Evolutionary conservation across 2,888 invertebrate genomes (phyloP).

Genomic region (Epirrita christyi): DNA sequence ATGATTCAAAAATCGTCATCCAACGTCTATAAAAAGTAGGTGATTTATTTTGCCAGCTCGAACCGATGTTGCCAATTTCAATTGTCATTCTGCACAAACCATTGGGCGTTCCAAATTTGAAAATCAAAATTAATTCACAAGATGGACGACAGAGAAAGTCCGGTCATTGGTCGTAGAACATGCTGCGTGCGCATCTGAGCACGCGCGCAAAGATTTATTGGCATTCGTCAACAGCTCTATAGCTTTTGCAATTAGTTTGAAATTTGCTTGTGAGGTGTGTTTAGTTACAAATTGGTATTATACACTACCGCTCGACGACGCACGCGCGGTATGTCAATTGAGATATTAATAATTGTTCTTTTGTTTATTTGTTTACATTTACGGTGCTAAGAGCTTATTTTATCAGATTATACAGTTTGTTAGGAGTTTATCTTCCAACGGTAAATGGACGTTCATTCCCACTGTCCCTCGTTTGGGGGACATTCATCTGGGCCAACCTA

Average conservation of each 20-base stretch:
- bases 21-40: neutral
- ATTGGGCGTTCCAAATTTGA: constrained; percentile 68
- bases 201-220: constrained; percentile 55
- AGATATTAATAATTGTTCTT: constrained; percentile 76
- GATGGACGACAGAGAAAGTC: constrained; percentile 80
- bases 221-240: constrained; percentile 24
- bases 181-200: constrained; percentile 72
- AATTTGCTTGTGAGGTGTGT: constrained; percentile 21
- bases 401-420: constrained; percentile 9
- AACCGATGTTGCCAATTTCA: constrained; percentile 23
- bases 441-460: neutral
- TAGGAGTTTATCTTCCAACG: neutral
- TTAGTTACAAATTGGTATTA: constrained; percentile 50
- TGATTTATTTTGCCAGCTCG: constrained; percentile 14
- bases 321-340: constrained; percentile 65
- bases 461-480: neutral
- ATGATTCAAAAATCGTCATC: neutral
- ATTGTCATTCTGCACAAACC: constrained; percentile 46
- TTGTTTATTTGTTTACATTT: constrained; percentile 68
- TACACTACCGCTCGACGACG: constrained; percentile 70
- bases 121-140: constrained; percentile 67
- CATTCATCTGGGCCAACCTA: too few species aligned
- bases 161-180: constrained; percentile 80
- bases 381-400: constrained; percentile 30
- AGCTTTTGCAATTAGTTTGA: constrained; percentile 26